Conservation (phyloP, 2,888 invertebrate genomes). For the Agrochola litura region DNA sequence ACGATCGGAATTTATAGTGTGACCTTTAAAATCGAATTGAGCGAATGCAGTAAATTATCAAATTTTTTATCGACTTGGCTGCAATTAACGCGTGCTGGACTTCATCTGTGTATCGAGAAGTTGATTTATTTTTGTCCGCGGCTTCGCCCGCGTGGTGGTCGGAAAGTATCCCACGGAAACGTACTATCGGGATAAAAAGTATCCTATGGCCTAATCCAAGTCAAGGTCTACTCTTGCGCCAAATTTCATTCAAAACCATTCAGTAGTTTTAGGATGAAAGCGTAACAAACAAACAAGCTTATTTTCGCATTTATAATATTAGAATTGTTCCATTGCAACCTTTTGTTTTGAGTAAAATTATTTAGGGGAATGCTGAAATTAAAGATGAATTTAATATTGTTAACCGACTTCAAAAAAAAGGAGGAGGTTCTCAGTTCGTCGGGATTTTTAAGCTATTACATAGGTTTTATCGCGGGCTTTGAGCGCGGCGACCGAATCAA, state of each 20-base stretch:
- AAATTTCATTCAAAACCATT: background rate
- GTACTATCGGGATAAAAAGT: too few relatives aligned
- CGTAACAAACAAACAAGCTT: too few relatives aligned
- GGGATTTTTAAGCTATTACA: too few relatives aligned
- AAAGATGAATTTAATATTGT: background rate
- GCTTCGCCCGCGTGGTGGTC: too few relatives aligned
- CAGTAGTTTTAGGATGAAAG: background rate
- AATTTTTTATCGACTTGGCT: constrained; percentile 29
- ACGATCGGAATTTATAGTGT: background rate
- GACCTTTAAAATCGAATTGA: constrained; percentile 45
- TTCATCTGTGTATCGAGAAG: constrained; percentile 24
- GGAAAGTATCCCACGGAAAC: too few relatives aligned
- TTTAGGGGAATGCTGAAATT: background rate
- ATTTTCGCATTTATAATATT: constrained; percentile 2
- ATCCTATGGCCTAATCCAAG: too few relatives aligned
- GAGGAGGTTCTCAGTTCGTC: too few relatives aligned
- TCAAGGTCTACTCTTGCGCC: too few relatives aligned
- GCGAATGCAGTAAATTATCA: constrained; percentile 51
- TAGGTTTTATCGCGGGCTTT: too few relatives aligned
- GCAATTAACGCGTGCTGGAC: constrained; percentile 44
- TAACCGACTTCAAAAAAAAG: too few relatives aligned
- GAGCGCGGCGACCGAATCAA: too few relatives aligned
- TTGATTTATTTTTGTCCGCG: constrained; percentile 31
- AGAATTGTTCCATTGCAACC: constrained; percentile 9
- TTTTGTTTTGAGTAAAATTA: constrained; percentile 21